Evolutionary conservation across 1,140 invertebrate genomes (phyloP).

Genomic region (Arctopsyche grandis): DNA sequence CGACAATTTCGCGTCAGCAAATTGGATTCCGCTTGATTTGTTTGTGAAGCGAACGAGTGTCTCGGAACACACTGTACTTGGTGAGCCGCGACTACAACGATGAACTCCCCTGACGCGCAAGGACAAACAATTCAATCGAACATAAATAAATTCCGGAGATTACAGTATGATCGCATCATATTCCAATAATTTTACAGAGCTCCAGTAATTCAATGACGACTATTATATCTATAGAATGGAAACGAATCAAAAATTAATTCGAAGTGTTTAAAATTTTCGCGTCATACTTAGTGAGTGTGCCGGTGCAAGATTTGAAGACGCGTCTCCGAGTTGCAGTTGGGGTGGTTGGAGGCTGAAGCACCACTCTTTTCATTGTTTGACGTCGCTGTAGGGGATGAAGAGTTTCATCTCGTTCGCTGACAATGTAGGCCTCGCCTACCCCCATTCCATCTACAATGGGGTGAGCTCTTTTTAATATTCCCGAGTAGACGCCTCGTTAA

Average conservation of each 20-base stretch:
- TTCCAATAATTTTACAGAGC: too few species aligned
- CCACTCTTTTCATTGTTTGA: conserved; percentile 16
- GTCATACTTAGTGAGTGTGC: too few species aligned
- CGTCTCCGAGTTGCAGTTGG: not conserved
- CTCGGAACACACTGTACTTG: not conserved
- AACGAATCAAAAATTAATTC: too few species aligned
- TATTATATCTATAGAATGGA: too few species aligned
- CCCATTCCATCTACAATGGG: not conserved
- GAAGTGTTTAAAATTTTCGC: too few species aligned
- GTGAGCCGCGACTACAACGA: too few species aligned
- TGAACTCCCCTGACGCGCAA: not conserved
- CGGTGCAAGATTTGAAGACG: too few species aligned
- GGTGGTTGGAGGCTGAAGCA: not conserved
- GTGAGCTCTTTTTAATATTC: conserved; percentile 24
- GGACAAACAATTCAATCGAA: not conserved
- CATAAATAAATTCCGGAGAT: too few species aligned
- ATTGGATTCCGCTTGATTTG: conserved; percentile 45
- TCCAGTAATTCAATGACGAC: too few species aligned
- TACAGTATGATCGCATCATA: too few species aligned
- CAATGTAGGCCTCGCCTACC: conserved; percentile 26
- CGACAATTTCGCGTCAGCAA: conserved; percentile 37
- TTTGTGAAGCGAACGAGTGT: conserved; percentile 27
- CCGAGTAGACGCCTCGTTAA: conserved; percentile 26
- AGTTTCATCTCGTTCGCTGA: conserved; percentile 32
- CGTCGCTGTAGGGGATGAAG: conserved; percentile 10